These are phyloP conservation scores for Tachypleus tridentatus DNA, from an alignment of 1,140 invertebrate genomes.

Conservation along the genomic window DNA sequence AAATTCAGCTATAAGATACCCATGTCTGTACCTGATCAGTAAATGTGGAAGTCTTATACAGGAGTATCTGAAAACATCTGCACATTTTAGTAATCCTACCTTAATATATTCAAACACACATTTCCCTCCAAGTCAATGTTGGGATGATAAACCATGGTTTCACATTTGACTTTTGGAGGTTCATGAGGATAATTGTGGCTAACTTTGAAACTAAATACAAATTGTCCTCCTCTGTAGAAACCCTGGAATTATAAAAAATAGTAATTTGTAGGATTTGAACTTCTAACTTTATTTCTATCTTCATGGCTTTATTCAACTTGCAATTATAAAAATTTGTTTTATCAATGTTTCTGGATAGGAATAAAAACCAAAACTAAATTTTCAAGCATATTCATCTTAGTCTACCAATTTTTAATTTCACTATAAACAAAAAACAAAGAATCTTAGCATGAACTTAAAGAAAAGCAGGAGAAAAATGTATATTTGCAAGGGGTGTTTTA, in stretches of 20 bases:
- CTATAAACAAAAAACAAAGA: too few species aligned
- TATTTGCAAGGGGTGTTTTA: too few species aligned
- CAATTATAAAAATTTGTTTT: too few species aligned
- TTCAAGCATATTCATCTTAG: too few species aligned
- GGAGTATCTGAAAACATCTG: slow-evolving; percentile 5
- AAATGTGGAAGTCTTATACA: not conserved
- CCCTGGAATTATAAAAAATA: slow-evolving; percentile 47
- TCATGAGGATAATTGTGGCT: slow-evolving; percentile 94
- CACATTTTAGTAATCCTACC: slow-evolving; percentile 9
- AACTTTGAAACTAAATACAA: slow-evolving; percentile 95
- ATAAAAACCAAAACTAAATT: too few species aligned
- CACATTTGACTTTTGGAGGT: slow-evolving; percentile 89
- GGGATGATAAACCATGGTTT: slow-evolving; percentile 72
- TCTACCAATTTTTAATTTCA: too few species aligned
- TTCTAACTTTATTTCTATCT: slow-evolving; percentile 5
- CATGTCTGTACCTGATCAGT: slow-evolving; percentile 4
- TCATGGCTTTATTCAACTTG: too few species aligned
- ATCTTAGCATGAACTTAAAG: too few species aligned
- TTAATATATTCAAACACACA: slow-evolving; percentile 84
- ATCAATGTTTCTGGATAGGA: too few species aligned
- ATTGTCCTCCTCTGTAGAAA: slow-evolving; percentile 85
- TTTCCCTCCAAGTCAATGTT: slow-evolving; percentile 93
- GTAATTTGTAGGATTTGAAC: not conserved
- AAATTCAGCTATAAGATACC: slow-evolving; percentile 1
- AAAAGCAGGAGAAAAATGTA: too few species aligned